Percentiles rank a stretch among this genome's conserved stretches.
Conservation (phyloP, 2,888 invertebrate species). For the Archaeoteleia sp. region DNA sequence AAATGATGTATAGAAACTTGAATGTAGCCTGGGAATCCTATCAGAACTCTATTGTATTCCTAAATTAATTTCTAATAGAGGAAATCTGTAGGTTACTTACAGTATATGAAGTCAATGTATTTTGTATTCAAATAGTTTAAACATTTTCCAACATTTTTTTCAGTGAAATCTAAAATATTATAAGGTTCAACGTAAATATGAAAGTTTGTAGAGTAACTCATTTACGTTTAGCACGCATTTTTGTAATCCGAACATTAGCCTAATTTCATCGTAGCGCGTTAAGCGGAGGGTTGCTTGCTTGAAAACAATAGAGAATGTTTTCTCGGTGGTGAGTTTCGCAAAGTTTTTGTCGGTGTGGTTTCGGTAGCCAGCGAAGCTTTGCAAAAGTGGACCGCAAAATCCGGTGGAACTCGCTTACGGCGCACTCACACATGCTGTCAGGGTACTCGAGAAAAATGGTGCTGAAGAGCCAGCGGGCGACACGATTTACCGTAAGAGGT, state of each 20-base stretch:
- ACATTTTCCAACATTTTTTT: no score
- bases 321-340: constrained; percentile 27
- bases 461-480: constrained; percentile 52
- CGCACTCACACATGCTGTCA: constrained; percentile 60
- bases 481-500: constrained; percentile 52
- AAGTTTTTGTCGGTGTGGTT: constrained; percentile 43
- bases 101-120: no score
- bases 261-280: constrained; percentile 20
- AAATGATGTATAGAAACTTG: no score
- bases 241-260: constrained; percentile 29
- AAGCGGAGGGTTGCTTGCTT: constrained; percentile 12
- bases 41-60: no score
- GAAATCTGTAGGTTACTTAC: no score
- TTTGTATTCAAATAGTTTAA: no score
- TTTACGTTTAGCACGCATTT: no score
- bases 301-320: constrained; percentile 12
- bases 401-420: constrained; percentile 51
- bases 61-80: no score
- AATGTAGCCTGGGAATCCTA: no score
- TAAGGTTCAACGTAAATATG: no score
- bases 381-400: constrained; percentile 45
- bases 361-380: constrained; percentile 18
- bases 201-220: no score
- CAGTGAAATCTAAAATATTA: no score
- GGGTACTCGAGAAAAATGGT: constrained; percentile 61